Evolutionary conservation across 2,888 invertebrate species (phyloP).

Genomic region (Drepana falcataria): DNA sequence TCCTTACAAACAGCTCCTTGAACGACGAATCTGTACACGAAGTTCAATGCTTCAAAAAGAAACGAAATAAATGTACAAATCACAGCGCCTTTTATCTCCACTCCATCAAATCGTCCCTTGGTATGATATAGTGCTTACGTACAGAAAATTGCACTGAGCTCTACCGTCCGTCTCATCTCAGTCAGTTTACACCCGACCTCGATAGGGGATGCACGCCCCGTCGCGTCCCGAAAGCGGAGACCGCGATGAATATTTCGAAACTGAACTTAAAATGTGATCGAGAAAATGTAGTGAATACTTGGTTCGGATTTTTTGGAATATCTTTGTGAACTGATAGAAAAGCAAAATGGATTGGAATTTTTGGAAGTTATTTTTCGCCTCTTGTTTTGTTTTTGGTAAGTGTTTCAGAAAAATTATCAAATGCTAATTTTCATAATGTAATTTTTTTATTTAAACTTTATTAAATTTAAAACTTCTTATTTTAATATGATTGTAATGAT

Average conservation of each 20-base stretch:
- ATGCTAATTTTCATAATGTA: too few species aligned
- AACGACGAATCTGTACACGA: too few species aligned
- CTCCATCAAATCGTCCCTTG: not conserved
- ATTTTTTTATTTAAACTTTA: too few species aligned
- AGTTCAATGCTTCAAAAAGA: too few species aligned
- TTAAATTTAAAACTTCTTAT: too few species aligned
- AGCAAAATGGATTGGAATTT: constrained; percentile 39
- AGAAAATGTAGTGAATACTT: not conserved
- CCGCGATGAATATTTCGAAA: constrained; percentile 23
- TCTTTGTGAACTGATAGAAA: constrained; percentile 6
- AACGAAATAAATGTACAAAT: too few species aligned
- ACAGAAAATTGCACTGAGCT: not conserved
- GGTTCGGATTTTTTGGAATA: not conserved
- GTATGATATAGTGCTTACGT: not conserved
- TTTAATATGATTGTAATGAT: too few species aligned
- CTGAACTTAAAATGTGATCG: constrained; percentile 1
- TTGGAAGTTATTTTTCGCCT: constrained; percentile 24
- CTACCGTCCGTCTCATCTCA: constrained; percentile 5
- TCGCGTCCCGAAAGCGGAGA: constrained; percentile 26
- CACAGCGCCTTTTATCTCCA: not conserved
- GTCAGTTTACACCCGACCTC: constrained; percentile 25
- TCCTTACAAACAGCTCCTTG: too few species aligned
- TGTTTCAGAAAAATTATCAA: constrained; percentile 4
- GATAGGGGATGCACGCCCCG: constrained; percentile 21
- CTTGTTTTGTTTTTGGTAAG: constrained; percentile 32